These are phyloP conservation scores for Narcine bancroftii DNA, from an alignment of 2,113 vertebrate genomes.

Conservation along the genomic window DNA sequence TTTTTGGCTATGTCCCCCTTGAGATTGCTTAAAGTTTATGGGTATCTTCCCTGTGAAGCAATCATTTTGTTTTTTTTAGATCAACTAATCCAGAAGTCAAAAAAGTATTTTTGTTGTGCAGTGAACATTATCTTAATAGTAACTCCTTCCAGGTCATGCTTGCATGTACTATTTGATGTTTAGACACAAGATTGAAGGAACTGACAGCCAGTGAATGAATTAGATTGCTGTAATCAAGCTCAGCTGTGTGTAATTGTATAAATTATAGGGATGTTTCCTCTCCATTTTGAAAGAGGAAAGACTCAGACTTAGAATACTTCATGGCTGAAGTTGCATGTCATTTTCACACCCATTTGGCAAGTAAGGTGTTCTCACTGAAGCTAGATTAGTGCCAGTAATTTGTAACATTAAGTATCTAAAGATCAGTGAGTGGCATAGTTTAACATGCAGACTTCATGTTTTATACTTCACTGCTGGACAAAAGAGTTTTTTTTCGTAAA, in stretches of 20 bases:
- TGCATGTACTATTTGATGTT: not conserved
- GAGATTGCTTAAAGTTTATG: too few relatives aligned
- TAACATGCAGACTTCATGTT: not conserved
- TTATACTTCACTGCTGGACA: not conserved
- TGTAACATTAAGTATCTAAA: not conserved
- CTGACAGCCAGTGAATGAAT: not conserved
- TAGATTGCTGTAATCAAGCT: not conserved
- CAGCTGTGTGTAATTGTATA: not conserved
- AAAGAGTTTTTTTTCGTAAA: not conserved
- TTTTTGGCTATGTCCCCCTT: too few relatives aligned
- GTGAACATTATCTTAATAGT: not conserved
- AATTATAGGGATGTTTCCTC: not conserved
- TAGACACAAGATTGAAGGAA: not conserved
- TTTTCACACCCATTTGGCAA: not conserved
- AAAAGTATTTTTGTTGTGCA: not conserved
- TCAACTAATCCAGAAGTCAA: not conserved
- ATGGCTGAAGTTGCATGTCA: not conserved
- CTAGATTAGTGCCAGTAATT: not conserved
- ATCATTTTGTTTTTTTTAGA: too few relatives aligned
- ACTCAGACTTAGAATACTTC: not conserved
- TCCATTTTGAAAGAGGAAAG: not conserved
- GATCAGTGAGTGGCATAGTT: not conserved
- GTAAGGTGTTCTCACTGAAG: not conserved
- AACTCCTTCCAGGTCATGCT: not conserved
- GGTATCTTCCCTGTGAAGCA: too few relatives aligned